Conservation (phyloP, 92 coral and sea anemone genomes). For the Diadumene lineata region DNA sequence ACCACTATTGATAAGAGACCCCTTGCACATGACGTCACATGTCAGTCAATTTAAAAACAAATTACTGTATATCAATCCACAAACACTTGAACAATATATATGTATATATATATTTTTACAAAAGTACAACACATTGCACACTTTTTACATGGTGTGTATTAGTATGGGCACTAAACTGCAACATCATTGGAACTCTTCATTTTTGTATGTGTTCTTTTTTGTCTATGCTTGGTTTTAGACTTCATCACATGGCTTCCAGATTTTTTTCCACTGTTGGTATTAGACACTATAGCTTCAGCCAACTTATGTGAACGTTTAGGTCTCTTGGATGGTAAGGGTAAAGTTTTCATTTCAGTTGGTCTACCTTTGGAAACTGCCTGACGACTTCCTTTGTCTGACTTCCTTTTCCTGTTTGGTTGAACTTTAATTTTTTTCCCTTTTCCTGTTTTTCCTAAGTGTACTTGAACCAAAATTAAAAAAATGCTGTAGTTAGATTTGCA, state of each 20-base stretch:
- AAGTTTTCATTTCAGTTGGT: conserved; percentile 37
- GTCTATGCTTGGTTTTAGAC: conserved; percentile 46
- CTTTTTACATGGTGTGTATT: no score
- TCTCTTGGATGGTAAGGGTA: conserved; percentile 39
- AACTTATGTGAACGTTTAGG: conserved; percentile 50
- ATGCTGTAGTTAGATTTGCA: conserved; percentile 47
- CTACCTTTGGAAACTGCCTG: conserved; percentile 53
- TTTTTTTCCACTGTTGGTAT: conserved; percentile 35
- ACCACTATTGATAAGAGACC: no score
- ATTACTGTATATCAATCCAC: no score
- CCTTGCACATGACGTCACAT: no score
- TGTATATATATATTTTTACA: no score
- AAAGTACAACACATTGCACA: no score
- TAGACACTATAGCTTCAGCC: conserved; percentile 42
- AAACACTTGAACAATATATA: no score
- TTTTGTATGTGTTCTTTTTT: conserved; percentile 22
- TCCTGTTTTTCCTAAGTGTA: conserved; percentile 30
- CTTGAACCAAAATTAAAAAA: conserved; percentile 56
- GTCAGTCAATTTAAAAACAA: no score
- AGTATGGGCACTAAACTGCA: no score
- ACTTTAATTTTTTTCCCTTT: conserved; percentile 42
- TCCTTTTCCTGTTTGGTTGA: conserved; percentile 59
- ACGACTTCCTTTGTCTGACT: conserved; percentile 49
- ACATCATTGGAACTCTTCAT: no score
- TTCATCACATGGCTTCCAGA: conserved; percentile 53